Evolutionary conservation across 2,113 vertebrate genomes (phyloP), one percentile per base, ranked within the genome.

Genomic region (Salvelinus namaycush): DNA sequence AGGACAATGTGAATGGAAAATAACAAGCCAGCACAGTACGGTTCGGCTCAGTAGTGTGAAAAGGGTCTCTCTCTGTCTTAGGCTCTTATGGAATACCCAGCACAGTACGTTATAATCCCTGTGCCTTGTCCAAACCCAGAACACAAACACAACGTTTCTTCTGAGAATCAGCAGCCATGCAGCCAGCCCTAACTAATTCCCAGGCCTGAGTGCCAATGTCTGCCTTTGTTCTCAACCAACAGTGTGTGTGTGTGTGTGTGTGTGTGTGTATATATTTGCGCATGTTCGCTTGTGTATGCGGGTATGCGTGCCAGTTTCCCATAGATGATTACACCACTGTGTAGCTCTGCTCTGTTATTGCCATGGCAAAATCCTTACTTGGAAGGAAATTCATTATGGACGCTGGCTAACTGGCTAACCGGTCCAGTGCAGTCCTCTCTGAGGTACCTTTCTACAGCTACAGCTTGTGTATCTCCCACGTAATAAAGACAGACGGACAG

Each of bases 311-410:
- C 73, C 74, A 79, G 62, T 75, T 85, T 85, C 67, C 75, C 77
- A 78, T 83, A 84, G 83, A 79, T 9, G 74, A 86, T 85, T 84
- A 76, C 79, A 66, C 70, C 74, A 27, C 64, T 26, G 71, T 69
- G 49, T 44, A 39, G 22, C 59, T 49, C 67, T 70, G 79, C 80
- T 76, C 73, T 66, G 70, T 84, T 79, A 74, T 54, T 79, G 77
- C 71, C 64, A 5, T 67, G 67, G 71, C 71, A 77, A 81, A 83
- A 27, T 74, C 68, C 67, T 16, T 62, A 75, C 76, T 79, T 60
- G 12, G 81, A 79, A 77, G 77, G 70, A 64, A 83, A 83, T 87
- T 88, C 74, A 89, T 85, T 80, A 84, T 64, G 64, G 76, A 86
- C 62, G 81, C 79, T 75, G n/a, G 44, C 9, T 18, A 22, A 26